Base-by-base conservation (phyloP, 92 coral and sea anemone species). In the Bergia puertoricense region DNA sequence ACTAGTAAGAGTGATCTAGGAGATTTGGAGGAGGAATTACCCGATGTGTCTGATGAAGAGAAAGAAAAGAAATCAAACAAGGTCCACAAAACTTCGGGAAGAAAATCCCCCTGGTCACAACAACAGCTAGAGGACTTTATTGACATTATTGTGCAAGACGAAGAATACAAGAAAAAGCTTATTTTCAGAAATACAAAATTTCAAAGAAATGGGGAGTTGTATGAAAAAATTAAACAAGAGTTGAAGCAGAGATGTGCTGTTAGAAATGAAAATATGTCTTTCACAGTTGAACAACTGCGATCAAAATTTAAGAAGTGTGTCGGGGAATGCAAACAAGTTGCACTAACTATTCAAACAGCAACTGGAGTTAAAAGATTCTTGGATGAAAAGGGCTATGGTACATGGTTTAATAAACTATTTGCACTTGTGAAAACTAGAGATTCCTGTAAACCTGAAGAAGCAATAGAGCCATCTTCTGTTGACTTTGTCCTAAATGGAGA, bases 361-460 rank as follows among this genome's bases (percentile, higher is more conserved):
- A 88, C 90, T 78, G 85, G 90, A 15, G 45, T 65, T 8, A 20
- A 65, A 45, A 76, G 86, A 5, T 80, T 80, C 79, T 65, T 79
- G 79, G 69, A 79, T n/a, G 62, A 88, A 48, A 79, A 68, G 30
- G 85, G 46, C 20, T 79, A 20, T 68, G 90, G 85, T 68, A 56
- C 79, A 80, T 88, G 90, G 86, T 79, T 88, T 42, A 23, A 88
- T 72, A 79, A 80, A 88, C 90, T 80, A 22, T 80, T 66, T 88
- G 85, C 79, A 44, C 54, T 88, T 20, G 46, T 88, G 7, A 88
- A 88, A 62, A 88, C 90, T 1, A 69, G 86, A 56, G 90, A 88
- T 81, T 42, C 69, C 74, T 88, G 90, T 38, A 59, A 88, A 42
- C 90, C 86, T 0, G 90, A 81, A 41, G 72, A 20, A 45, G 81